Conservation (phyloP, 2,888 invertebrate genomes). For the Perizoma affinitatum region DNA sequence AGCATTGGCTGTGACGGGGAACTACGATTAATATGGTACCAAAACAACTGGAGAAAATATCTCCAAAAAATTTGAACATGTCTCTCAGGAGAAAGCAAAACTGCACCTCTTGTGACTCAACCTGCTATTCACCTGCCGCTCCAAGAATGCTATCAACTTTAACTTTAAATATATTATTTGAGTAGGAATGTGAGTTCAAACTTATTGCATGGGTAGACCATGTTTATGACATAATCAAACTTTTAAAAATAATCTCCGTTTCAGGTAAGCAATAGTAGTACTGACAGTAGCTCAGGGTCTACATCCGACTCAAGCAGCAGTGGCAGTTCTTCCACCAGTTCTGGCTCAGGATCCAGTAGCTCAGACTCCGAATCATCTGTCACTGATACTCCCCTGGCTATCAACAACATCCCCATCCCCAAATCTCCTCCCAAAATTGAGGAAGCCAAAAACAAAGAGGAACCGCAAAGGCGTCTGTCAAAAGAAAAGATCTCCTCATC, state of each 20-base stretch:
- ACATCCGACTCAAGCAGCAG: constrained; percentile 88
- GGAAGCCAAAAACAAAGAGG: constrained; percentile 68
- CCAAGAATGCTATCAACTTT: too few relatives aligned
- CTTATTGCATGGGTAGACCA: too few relatives aligned
- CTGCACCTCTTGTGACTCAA: too few relatives aligned
- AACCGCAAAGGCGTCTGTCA: constrained; percentile 63
- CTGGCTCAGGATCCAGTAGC: constrained; percentile 88
- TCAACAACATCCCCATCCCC: constrained; percentile 44
- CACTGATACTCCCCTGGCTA: constrained; percentile 63
- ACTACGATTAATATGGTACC: too few relatives aligned
- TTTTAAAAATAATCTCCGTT: constrained; percentile 36
- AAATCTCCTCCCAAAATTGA: constrained; percentile 71
- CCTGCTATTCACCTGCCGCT: too few relatives aligned
- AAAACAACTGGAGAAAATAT: too few relatives aligned
- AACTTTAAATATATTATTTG: too few relatives aligned
- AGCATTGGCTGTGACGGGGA: too few relatives aligned
- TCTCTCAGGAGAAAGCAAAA: too few relatives aligned
- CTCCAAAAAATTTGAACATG: too few relatives aligned
- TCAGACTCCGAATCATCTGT: constrained; percentile 89
- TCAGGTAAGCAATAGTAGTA: constrained; percentile 80
- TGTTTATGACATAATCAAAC: too few relatives aligned
- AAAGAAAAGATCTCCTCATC: constrained; percentile 81
- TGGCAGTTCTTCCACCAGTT: constrained; percentile 87
- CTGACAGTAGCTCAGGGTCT: constrained; percentile 87
- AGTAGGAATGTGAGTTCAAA: too few relatives aligned